phyloP scores from a whole-genome alignment of 1,140 invertebrate species.

The Portunus trituberculatus region DNA sequence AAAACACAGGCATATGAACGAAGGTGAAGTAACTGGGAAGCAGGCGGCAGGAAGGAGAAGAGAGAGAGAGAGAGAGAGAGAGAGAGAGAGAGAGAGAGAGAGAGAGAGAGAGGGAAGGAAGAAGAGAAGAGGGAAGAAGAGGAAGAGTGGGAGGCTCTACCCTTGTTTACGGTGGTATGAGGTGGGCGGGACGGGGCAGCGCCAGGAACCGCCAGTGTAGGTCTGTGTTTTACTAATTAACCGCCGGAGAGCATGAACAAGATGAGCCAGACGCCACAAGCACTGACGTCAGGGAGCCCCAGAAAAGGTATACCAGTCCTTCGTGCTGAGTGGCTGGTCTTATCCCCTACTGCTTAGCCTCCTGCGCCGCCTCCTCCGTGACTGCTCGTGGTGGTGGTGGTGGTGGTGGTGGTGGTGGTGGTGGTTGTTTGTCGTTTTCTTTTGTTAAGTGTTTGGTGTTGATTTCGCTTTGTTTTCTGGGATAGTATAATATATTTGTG shows the following conservation, averaged over 20 bases:
- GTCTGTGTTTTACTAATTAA: conserved; percentile 61
- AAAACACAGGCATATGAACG: neutral
- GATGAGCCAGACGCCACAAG: neutral
- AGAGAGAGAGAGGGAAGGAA: neutral
- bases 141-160: neutral
- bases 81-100: neutral
- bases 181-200: conserved; percentile 38
- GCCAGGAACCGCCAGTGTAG: conserved; percentile 17
- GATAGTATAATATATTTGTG: no score
- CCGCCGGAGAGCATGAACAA: conserved; percentile 29
- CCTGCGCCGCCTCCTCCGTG: neutral
- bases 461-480: no score
- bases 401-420: no score
- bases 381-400: no score
- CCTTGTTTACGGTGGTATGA: conserved; percentile 53
- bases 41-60: neutral
- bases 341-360: neutral
- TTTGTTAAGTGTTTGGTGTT: no score
- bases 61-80: neutral
- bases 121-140: neutral
- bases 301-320: neutral
- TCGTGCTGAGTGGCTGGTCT: neutral
- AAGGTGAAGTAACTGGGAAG: neutral
- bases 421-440: no score
- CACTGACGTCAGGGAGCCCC: neutral